A percentile compares a stretch with the other conserved stretches of the same genome.
Conservation (phyloP, 2,113 vertebrate species). For the Sebastes schlegelii region DNA sequence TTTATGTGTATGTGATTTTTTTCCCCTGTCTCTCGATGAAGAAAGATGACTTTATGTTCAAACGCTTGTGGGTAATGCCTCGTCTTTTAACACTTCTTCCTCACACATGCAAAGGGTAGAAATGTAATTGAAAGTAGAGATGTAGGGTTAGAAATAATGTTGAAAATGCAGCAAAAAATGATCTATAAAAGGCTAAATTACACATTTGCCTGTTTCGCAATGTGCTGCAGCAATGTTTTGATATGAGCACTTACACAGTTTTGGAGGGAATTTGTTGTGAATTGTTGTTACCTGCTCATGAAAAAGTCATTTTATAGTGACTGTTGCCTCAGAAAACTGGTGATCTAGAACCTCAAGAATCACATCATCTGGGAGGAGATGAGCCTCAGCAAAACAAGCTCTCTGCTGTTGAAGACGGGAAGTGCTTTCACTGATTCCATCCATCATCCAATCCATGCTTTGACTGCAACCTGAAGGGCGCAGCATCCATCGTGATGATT, state of each 20-base stretch:
- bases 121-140: conserved; percentile 21
- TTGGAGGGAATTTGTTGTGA: background rate
- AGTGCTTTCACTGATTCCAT: conserved; percentile 34
- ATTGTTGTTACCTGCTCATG: background rate
- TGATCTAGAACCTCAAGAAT: background rate
- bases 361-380: conserved; percentile 9
- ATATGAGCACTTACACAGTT: background rate
- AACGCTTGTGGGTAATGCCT: conserved; percentile 21
- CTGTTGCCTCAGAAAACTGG: conserved; percentile 5
- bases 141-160: conserved; percentile 1
- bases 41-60: conserved; percentile 51
- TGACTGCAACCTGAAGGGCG: conserved; percentile 32
- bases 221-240: background rate
- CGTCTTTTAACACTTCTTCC: conserved; percentile 35
- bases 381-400: conserved; percentile 31
- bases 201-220: background rate
- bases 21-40: conserved; percentile 20
- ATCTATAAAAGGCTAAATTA: background rate
- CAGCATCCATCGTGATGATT: conserved; percentile 27
- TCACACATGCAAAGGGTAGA: conserved; percentile 1
- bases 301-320: conserved; percentile 7
- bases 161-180: conserved; percentile 1
- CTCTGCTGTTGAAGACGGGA: conserved; percentile 15
- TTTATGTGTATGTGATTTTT: conserved; percentile 62
- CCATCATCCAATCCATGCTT: conserved; percentile 42